Percentiles rank a stretch among this genome's conserved stretches.
Evolutionary conservation across 2,113 vertebrate species (phyloP).

Genomic region (Odontesthes bonariensis): DNA sequence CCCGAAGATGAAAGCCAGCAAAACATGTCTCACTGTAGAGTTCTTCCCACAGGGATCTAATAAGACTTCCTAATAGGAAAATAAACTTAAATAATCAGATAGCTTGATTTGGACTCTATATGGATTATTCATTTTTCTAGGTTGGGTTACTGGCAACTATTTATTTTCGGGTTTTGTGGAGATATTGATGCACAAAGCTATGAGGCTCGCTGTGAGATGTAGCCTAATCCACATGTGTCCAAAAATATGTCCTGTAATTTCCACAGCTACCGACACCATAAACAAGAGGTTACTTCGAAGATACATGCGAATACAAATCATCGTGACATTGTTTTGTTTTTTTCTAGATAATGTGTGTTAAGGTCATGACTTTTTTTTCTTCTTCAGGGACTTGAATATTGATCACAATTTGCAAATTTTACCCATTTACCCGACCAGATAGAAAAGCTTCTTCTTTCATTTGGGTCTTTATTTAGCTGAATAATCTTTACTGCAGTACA

Average conservation of each 20-base stretch:
- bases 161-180: not conserved
- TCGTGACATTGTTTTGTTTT: too few species aligned
- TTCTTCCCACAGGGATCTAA: not conserved
- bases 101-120: not conserved
- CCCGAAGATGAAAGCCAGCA: not conserved
- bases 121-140: not conserved
- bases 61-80: not conserved
- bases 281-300: too few species aligned
- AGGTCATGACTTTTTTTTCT: not conserved
- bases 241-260: not conserved
- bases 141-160: not conserved
- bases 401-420: not conserved
- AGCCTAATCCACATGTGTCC: not conserved
- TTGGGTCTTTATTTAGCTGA: not conserved
- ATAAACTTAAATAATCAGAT: not conserved
- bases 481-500: constrained; percentile 4
- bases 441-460: not conserved
- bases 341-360: not conserved
- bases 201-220: not conserved
- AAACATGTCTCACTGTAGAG: not conserved
- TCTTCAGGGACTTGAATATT: too few species aligned
- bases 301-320: not conserved
- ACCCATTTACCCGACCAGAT: not conserved
- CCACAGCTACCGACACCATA: not conserved
- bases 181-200: not conserved